These are phyloP conservation scores for Bubo bubo DNA, from an alignment of 2,113 vertebrate genomes.

Conservation along the genomic window DNA sequence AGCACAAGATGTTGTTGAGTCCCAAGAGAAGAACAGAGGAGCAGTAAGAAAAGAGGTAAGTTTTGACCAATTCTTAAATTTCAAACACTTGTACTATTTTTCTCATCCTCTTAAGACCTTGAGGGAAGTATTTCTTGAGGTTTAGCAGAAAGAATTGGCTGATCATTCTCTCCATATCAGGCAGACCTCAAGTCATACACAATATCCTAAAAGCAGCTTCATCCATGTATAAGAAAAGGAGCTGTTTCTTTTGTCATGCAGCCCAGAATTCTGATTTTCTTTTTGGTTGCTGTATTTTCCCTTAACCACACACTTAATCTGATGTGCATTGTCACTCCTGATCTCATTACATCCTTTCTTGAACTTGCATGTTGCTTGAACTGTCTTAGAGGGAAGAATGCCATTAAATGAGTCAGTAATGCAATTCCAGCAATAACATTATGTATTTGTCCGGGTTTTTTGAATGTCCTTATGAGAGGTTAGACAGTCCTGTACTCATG, in stretches of 20 bases:
- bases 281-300: background rate
- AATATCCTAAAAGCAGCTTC: background rate
- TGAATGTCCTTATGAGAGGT: background rate
- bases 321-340: constrained; percentile 34
- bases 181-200: background rate
- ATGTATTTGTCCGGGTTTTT: background rate
- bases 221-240: background rate
- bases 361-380: background rate
- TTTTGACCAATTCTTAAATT: background rate
- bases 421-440: background rate
- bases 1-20: background rate
- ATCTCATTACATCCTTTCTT: constrained; percentile 33
- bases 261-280: constrained; percentile 11
- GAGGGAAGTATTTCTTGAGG: background rate
- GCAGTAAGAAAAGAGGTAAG: background rate
- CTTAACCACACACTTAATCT: constrained; percentile 5
- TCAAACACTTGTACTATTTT: background rate
- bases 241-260: background rate
- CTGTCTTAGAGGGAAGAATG: background rate
- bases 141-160: background rate
- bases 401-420: background rate
- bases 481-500: background rate
- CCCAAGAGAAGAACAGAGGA: background rate
- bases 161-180: background rate
- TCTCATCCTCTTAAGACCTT: background rate